Evolutionary conservation across 1,140 invertebrate species (phyloP), one percentile per base, ranked within the genome.

Genomic region (Drosophila triauraria): DNA sequence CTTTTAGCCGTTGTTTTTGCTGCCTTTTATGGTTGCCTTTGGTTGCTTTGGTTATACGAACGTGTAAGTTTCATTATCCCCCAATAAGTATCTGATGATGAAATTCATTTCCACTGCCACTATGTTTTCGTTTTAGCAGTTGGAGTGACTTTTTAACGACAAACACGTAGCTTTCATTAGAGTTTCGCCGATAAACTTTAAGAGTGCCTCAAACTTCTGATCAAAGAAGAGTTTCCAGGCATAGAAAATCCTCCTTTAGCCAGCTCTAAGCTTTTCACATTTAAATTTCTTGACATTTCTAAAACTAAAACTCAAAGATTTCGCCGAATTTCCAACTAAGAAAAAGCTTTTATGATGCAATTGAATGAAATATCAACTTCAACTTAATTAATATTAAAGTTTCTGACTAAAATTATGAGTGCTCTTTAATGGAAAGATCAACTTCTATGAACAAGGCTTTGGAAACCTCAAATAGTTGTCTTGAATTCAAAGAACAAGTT

Each of bases 1-100:
- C 85, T 85, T 84, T 88, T 59, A 53, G 62, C 35, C 44, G 25
- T n/a, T 23, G 32, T 35, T 35, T 54, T 68, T 47, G 60, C 42
- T 42, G 38, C 4, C 12, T 56, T 65, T 40, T 12, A 12, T 25
- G 27, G 17, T 43, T 38, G 42, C 10, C 9, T 10, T 25, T 50
- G 12, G 63, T 46, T 67, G 63, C 63, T 65, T 62, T 65, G 63
- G 58, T 62, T 46, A 65, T 61, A 42, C 9, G 32, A 20, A 35
- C 13, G 40, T 23, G 35, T 20, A 20, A 23, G 40, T 47, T 47
- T 47, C 23, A 67, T 48, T 48, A n/a, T 40, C 17, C 25, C 25
- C 1, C 17, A 40, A 30, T 13, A 63, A 63, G 20, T 38, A 65
- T 46, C 42, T 20, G 30, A 38, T 62, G 57, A 38, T 67, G 25